Base-by-base conservation (phyloP, 2,797 vertebrate species). In the Micromesistius poutassou region DNA sequence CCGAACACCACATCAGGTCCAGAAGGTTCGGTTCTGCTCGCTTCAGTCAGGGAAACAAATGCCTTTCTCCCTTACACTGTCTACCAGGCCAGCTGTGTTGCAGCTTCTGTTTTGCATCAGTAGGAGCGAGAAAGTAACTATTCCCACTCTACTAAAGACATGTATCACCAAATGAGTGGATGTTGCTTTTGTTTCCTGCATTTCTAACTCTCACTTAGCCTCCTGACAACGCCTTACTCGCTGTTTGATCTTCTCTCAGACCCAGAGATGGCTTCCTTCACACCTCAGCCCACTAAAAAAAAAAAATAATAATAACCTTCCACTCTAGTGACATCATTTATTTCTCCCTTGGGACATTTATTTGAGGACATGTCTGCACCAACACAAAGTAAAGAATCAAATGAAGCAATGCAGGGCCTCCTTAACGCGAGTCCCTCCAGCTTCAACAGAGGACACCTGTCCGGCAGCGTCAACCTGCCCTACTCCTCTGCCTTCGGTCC, bases 391-490 rank as follows among this genome's bases (percentile, higher is more conserved):
- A 28, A 28, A 30, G 55, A 68, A 28, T 4, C 19, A 2, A 5
- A 22, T 6, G 1, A 5, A 22, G 4, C 16, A 19, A 22, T 5
- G 5, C 22, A 22, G 4, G 12, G 13, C 14, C 33, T 81, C 83
- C 83, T 92, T 88, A 84, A 91, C 88, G 10, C 2, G 7, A 9
- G 35, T 35, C n/a, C 25, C 70, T 83, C 78, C 90, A 99, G 98
- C 89, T 99, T 97, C 85, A 91, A 93, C 84, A 96, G 96, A 74
- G 98, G 98, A 74, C 97, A 99, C 79, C 94, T 99, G 84, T 94
- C 96, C 16, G 95, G 97, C 78, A 99, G 98, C 92, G 95, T 99
- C 90, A 99, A 95, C 81, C 88, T 99, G 86, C 95, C 97, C 0
- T 97, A 96, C 89, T 91, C 90, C 71, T 87, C 94, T 0, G 94